Evolutionary conservation across 2,797 vertebrate genomes (phyloP).

Genomic region (Triplophysa yarkandensis): DNA sequence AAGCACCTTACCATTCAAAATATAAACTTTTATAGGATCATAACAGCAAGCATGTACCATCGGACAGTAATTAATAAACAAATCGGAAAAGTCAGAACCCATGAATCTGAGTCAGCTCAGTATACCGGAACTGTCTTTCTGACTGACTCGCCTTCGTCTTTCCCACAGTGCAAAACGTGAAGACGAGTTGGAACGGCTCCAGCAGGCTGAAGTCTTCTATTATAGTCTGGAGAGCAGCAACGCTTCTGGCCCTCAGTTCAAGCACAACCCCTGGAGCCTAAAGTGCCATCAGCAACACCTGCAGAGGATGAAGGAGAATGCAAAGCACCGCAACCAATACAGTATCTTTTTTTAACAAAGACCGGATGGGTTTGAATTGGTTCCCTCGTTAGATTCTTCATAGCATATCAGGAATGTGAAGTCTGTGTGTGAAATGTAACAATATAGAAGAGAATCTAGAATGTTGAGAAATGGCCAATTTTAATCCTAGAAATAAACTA

Average conservation of each 20-base stretch:
- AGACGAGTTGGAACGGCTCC: slow-evolving; percentile 88
- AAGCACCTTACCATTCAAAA: no score
- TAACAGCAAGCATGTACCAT: no score
- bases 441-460: neutral
- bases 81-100: neutral
- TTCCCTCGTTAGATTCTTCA: neutral
- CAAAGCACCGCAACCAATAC: slow-evolving; percentile 97
- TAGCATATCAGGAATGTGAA: no score
- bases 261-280: slow-evolving; percentile 98
- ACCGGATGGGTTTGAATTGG: neutral
- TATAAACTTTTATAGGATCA: no score
- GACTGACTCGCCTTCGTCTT: neutral
- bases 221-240: slow-evolving; percentile 93
- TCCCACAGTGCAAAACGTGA: slow-evolving; percentile 87
- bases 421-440: neutral
- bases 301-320: slow-evolving; percentile 97
- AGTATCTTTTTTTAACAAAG: slow-evolving; percentile 85
- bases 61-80: no score
- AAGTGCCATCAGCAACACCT: slow-evolving; percentile 98
- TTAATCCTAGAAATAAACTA: neutral
- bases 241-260: slow-evolving; percentile 85
- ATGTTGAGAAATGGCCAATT: neutral
- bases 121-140: neutral
- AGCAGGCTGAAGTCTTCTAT: slow-evolving; percentile 93
- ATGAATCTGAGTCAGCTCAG: neutral